Conservation (phyloP, 2,888 invertebrate genomes). For the Himalopsyche japonica region DNA sequence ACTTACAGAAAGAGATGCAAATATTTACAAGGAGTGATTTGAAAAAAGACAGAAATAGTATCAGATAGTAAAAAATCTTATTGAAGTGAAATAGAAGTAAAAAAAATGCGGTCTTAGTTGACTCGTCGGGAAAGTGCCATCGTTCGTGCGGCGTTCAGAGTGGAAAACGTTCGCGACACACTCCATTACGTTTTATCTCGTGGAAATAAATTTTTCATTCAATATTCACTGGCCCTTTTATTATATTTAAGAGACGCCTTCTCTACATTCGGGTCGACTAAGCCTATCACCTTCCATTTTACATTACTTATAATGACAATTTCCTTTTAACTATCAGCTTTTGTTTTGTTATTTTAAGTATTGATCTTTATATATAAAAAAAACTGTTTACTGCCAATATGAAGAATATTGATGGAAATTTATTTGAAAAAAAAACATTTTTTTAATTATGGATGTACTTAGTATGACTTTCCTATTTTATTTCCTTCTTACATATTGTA, state of each 20-base stretch:
- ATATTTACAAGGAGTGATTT: neutral
- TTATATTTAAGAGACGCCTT: neutral
- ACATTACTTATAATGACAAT: too few relatives aligned
- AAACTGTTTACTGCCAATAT: too few relatives aligned
- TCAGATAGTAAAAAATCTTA: neutral
- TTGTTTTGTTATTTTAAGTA: too few relatives aligned
- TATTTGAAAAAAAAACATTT: too few relatives aligned
- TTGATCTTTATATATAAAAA: too few relatives aligned
- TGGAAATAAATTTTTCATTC: slow-evolving; percentile 1
- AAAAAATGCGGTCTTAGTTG: slow-evolving; percentile 5
- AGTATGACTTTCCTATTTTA: too few relatives aligned
- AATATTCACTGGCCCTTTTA: neutral
- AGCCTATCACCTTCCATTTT: too few relatives aligned
- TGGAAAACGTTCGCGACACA: neutral
- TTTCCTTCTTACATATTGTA: too few relatives aligned
- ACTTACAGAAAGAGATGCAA: neutral
- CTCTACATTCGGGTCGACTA: neutral
- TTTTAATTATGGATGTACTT: too few relatives aligned
- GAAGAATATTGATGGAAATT: too few relatives aligned
- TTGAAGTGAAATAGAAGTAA: neutral
- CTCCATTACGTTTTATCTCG: slow-evolving; percentile 5
- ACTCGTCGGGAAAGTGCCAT: slow-evolving; percentile 8
- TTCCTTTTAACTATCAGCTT: too few relatives aligned
- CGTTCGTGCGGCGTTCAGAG: neutral
- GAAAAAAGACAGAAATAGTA: neutral